A percentile compares a stretch with the other conserved stretches of the same genome.
Evolutionary conservation across 1,140 invertebrate genomes (phyloP).

Genomic region (Lepidurus arcticus): DNA sequence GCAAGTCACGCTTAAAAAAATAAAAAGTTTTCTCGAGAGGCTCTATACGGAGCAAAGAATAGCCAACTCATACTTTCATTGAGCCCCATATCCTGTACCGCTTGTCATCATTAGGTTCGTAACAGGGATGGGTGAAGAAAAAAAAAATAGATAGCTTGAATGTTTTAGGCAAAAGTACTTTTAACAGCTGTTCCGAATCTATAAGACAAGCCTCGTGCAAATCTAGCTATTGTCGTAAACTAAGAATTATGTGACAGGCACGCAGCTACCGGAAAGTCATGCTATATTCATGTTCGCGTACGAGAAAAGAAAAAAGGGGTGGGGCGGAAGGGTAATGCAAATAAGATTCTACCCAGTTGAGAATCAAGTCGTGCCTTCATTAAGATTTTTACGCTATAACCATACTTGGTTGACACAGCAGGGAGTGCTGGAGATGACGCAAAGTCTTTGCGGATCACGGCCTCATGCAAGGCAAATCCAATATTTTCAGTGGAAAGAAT

Average conservation of each 20-base stretch:
- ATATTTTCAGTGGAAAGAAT: no score
- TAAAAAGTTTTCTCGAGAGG: not conserved
- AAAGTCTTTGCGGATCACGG: no score
- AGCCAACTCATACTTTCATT: constrained; percentile 14
- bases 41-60: not conserved
- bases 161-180: not conserved
- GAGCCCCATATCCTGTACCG: constrained; percentile 5
- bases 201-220: not conserved
- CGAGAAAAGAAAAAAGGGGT: not conserved
- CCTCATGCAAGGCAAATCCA: no score
- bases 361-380: no score
- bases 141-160: not conserved
- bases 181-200: not conserved
- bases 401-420: no score
- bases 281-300: not conserved
- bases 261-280: constrained; percentile 3
- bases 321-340: not conserved
- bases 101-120: constrained; percentile 4
- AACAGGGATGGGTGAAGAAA: not conserved
- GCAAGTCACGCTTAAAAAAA: not conserved
- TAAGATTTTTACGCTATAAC: no score
- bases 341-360: no score
- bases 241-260: not conserved
- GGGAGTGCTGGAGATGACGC: no score
- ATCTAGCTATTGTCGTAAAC: not conserved